A percentile compares a stretch with the other conserved stretches of the same genome.
These are phyloP conservation scores for Callipepla californica DNA, from an alignment of 2,113 vertebrate genomes.

Conservation along the genomic window DNA sequence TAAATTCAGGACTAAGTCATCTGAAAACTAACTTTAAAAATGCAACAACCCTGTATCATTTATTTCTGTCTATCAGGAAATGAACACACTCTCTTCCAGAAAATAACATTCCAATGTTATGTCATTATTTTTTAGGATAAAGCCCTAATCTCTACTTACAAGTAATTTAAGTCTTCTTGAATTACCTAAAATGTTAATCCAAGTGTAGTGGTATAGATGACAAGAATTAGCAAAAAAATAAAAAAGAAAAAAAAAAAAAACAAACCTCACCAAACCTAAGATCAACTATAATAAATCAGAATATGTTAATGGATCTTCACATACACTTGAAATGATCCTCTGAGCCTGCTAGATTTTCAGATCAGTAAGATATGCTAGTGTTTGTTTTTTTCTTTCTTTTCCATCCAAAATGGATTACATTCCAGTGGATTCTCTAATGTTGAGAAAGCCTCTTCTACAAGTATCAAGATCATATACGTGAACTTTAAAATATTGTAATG, in stretches of 20 bases:
- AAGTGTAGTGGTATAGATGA: neutral
- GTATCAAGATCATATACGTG: neutral
- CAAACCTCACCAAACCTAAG: no score
- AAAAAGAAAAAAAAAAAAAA: no score
- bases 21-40: neutral
- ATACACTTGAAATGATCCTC: neutral
- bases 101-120: neutral
- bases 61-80: neutral
- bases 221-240: neutral
- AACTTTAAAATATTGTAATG: slow-evolving; percentile 29
- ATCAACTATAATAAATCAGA: neutral
- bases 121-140: neutral
- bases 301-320: neutral
- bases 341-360: neutral
- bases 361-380: neutral
- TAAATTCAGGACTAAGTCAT: neutral
- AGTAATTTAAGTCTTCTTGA: neutral
- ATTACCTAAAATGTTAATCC: neutral
- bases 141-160: neutral
- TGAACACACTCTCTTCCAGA: neutral
- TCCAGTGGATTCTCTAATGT: neutral
- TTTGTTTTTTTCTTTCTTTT: neutral
- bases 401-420: neutral
- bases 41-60: neutral
- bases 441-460: neutral